phyloP scores from a whole-genome alignment of 53 echinoderm and acorn worm genomes.

The Paracentrotus lividus region DNA sequence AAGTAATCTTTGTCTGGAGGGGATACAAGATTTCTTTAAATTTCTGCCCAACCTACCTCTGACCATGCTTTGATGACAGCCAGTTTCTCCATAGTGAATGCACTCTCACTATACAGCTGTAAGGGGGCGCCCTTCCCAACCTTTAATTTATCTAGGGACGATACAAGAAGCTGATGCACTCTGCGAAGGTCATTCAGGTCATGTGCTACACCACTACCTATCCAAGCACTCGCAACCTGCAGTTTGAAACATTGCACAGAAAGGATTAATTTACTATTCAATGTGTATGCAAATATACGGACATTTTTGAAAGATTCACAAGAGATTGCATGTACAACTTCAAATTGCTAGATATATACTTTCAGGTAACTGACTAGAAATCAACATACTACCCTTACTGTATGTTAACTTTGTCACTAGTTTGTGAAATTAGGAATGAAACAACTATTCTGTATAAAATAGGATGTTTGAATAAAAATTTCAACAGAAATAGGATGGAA shows the following conservation, averaged over 20 bases:
- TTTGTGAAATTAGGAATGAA: neutral
- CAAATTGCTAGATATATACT: no score
- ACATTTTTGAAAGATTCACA: no score
- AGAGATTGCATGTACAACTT: no score
- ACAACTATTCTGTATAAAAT: neutral
- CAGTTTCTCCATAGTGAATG: constrained; percentile 99
- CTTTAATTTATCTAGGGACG: constrained; percentile 93
- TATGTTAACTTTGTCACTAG: neutral
- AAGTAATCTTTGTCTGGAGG: no score
- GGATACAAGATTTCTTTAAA: no score
- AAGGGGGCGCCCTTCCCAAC: constrained; percentile 96
- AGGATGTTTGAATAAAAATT: neutral
- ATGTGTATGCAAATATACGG: no score
- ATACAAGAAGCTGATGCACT: constrained; percentile 96
- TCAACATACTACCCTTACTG: no score
- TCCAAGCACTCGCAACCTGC: constrained; percentile 97
- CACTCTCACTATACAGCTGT: constrained; percentile 99
- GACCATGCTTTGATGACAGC: constrained; percentile 99
- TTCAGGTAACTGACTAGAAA: no score
- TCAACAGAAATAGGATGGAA: neutral
- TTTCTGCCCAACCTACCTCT: constrained; percentile 72
- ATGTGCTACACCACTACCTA: constrained; percentile 97
- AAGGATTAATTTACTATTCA: neutral
- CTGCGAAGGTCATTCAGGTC: constrained; percentile 97
- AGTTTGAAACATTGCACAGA: neutral